These are phyloP conservation scores for Serinus canaria DNA, from an alignment of 2,113 vertebrate species.

Conservation along the genomic window DNA sequence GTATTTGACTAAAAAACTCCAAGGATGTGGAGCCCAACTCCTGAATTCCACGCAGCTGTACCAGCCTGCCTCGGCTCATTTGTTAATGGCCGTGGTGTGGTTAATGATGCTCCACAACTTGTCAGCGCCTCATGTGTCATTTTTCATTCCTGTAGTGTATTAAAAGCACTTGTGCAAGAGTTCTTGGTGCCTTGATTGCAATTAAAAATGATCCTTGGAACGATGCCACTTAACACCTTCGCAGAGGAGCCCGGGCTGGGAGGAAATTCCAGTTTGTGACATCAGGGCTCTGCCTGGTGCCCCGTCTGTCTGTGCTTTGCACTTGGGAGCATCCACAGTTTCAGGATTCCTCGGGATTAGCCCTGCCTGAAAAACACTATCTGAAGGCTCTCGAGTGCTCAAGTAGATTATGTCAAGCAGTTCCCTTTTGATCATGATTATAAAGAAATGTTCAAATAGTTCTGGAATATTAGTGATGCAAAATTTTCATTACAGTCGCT, in stretches of 20 bases:
- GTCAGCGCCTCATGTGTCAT: not conserved
- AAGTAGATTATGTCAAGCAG: constrained; percentile 33
- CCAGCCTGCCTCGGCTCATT: not conserved
- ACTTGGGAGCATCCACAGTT: not conserved
- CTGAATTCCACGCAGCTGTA: not conserved
- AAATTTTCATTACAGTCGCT: constrained; percentile 4
- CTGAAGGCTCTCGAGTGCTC: not conserved
- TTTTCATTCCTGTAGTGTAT: constrained; percentile 6
- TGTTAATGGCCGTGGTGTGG: not conserved
- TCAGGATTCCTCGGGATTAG: not conserved
- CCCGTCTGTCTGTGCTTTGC: not conserved
- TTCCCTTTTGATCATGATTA: constrained; percentile 35
- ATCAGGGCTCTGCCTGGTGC: not conserved
- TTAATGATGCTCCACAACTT: constrained; percentile 33
- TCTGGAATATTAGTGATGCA: constrained; percentile 16
- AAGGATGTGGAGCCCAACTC: not conserved
- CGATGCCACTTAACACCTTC: not conserved
- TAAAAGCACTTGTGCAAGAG: constrained; percentile 22
- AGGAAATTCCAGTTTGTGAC: not conserved
- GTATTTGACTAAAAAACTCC: not conserved
- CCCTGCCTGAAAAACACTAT: not conserved
- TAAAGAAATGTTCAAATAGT: constrained; percentile 22
- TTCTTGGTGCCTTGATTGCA: constrained; percentile 38
- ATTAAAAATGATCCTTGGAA: constrained; percentile 23
- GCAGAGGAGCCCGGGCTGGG: not conserved